phyloP scores from a whole-genome alignment of 2,113 vertebrate genomes.

The Marmota flaviventris region DNA sequence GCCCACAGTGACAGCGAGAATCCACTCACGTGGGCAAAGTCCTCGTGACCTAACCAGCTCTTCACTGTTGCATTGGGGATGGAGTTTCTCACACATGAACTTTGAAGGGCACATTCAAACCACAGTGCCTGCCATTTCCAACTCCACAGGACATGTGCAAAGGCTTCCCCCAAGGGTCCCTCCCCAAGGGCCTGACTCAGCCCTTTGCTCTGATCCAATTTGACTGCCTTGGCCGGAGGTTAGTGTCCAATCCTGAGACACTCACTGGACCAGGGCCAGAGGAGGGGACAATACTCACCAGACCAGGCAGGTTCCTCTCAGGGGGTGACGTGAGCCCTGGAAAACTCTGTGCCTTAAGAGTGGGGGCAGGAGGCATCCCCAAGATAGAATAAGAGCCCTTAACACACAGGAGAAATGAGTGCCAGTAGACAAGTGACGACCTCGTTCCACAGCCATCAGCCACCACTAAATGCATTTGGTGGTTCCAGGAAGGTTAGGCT shows the following conservation, averaged over 20 bases:
- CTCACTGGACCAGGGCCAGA: not conserved
- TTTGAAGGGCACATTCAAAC: no score
- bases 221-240: not conserved
- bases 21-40: not conserved
- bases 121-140: not conserved
- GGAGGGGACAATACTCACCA: no score
- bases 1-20: no score
- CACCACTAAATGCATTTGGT: no score
- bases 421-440: fast-evolving
- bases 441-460: not conserved
- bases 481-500: not conserved
- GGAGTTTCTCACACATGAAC: no score
- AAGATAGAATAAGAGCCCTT: not conserved
- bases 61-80: not conserved
- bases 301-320: not conserved
- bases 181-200: no score
- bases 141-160: not conserved
- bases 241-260: not conserved
- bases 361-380: not conserved
- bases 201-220: not conserved
- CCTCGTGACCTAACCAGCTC: not conserved
- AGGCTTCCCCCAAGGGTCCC: not conserved
- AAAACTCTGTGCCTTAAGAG: not conserved
- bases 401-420: no score
- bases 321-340: not conserved